A percentile compares a stretch with the other conserved stretches of the same genome.
phyloP scores from a whole-genome alignment of 2,797 vertebrate genomes.

The Megaceryle alcyon region DNA sequence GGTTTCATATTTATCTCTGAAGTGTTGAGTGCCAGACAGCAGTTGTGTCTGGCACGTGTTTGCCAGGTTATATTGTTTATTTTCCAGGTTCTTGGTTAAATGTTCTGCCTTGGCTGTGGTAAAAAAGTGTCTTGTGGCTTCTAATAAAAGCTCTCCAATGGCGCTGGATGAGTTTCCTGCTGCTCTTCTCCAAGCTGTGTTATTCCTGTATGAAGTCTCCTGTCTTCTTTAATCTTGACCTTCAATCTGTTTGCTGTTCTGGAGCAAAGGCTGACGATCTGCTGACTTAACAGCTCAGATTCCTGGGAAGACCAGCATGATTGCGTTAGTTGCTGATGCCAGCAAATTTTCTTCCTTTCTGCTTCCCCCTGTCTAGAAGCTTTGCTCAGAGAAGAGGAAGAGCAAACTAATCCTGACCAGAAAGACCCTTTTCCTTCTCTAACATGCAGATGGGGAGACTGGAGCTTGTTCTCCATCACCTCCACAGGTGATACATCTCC shows the following conservation, averaged over 20 bases:
- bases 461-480: not conserved
- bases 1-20: not conserved
- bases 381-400: not conserved
- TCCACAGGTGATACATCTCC: not conserved
- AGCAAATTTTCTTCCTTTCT: not conserved
- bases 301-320: not conserved
- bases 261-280: not conserved
- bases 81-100: not conserved
- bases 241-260: conserved; percentile 43
- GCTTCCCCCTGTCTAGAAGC: not conserved
- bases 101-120: not conserved
- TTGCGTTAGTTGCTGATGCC: not conserved
- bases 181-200: not conserved
- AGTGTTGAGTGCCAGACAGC: not conserved
- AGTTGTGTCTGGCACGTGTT: not conserved
- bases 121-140: not conserved
- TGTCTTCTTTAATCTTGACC: conserved; percentile 3
- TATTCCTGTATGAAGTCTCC: not conserved
- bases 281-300: not conserved
- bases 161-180: not conserved
- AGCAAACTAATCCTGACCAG: not conserved
- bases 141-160: not conserved
- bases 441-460: not conserved
- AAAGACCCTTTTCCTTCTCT: not conserved
- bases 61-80: not conserved